Percentiles rank a stretch among this genome's conserved stretches.
Conservation (phyloP, 1,140 invertebrate genomes). For the Hylaeus volcanicus region DNA sequence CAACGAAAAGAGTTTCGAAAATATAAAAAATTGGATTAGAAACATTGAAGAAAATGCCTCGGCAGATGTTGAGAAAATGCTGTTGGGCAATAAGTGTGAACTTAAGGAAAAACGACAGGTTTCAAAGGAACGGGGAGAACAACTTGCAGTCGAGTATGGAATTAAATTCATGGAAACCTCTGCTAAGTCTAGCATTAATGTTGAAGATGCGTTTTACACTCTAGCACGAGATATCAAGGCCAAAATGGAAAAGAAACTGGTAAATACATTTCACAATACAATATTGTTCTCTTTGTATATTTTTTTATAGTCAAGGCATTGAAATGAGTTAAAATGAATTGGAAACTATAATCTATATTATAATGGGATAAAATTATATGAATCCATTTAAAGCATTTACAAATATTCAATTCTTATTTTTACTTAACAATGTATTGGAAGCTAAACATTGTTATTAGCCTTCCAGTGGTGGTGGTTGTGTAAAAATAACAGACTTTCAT, state of each 20-base stretch:
- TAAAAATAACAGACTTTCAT: neutral
- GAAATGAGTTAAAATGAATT: no score
- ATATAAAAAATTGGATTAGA: constrained; percentile 99
- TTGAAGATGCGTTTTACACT: constrained; percentile 95
- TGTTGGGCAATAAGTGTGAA: constrained; percentile 97
- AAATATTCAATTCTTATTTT: no score
- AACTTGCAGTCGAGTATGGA: constrained; percentile 93
- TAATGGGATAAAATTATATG: neutral
- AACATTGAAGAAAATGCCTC: constrained; percentile 99
- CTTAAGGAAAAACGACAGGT: constrained; percentile 94
- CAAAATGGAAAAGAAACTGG: constrained; percentile 97
- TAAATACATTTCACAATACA: constrained; percentile 78
- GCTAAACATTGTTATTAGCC: neutral
- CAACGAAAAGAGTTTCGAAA: constrained; percentile 98
- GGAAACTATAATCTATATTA: neutral
- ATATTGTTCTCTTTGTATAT: neutral
- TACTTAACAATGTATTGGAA: no score
- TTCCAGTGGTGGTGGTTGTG: neutral
- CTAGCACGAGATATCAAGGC: constrained; percentile 96
- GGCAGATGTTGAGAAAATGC: constrained; percentile 97
- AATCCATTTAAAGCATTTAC: no score
- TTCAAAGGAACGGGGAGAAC: constrained; percentile 85
- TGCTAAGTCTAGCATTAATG: constrained; percentile 94
- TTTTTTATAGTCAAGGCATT: neutral
- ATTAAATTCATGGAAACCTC: constrained; percentile 97